Evolutionary conservation across 2,888 invertebrate species (phyloP).

Genomic region (Altica lythri): DNA sequence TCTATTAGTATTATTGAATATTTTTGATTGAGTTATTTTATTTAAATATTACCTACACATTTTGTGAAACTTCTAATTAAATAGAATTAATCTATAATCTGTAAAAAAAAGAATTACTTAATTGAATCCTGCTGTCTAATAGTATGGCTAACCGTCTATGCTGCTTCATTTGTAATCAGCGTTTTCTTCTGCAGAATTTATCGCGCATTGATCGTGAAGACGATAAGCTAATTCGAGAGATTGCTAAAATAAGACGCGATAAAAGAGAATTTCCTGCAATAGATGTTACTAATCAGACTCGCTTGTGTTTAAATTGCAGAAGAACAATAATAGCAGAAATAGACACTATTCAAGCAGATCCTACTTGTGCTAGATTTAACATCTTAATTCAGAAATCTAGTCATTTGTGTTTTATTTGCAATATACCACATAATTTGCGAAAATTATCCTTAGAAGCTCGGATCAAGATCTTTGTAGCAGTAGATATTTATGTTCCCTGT

Average conservation of each 20-base stretch:
- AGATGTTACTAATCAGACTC: not conserved
- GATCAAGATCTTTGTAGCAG: not conserved
- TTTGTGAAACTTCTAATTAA: too few relatives aligned
- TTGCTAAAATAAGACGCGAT: not conserved
- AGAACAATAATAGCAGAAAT: not conserved
- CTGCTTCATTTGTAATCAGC: not conserved
- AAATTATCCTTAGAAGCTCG: not conserved
- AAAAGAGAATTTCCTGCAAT: not conserved
- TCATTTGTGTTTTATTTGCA: not conserved
- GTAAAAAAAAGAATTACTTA: too few relatives aligned
- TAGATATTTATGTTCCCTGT: not conserved
- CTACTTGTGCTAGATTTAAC: not conserved
- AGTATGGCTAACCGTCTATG: not conserved
- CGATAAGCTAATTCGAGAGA: not conserved
- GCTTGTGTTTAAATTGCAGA: not conserved
- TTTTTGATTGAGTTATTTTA: too few relatives aligned
- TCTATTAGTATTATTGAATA: too few relatives aligned
- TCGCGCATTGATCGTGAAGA: not conserved
- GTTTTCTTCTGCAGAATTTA: not conserved
- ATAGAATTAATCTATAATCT: too few relatives aligned
- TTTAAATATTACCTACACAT: too few relatives aligned
- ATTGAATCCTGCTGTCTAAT: too few relatives aligned
- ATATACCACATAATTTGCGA: not conserved
- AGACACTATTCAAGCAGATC: not conserved
- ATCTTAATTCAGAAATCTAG: not conserved